Percentiles rank a stretch among this genome's conserved stretches.
Conservation (phyloP, 2,113 vertebrate species). For the Corythornis vintsioides region DNA sequence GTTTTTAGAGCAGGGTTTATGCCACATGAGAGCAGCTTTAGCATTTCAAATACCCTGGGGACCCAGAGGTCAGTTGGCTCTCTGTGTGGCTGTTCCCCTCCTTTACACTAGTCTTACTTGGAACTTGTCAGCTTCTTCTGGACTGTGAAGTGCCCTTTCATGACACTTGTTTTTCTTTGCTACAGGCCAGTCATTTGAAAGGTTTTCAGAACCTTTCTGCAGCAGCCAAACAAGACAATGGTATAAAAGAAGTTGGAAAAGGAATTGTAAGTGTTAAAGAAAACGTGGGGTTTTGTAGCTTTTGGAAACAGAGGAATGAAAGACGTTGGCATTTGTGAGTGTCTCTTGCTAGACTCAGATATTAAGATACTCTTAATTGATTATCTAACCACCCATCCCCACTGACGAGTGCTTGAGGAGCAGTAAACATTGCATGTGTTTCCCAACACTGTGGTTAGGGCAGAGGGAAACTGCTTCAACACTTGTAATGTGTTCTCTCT, state of each 20-base stretch:
- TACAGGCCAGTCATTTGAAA: slow-evolving; percentile 45
- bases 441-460: slow-evolving; percentile 9
- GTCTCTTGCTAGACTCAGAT: background rate
- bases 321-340: background rate
- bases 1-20: background rate
- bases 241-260: slow-evolving; percentile 64
- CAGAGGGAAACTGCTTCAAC: background rate
- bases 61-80: background rate
- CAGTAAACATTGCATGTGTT: slow-evolving; percentile 33
- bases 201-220: slow-evolving; percentile 53
- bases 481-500: slow-evolving; percentile 68
- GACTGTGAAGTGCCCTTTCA: background rate
- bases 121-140: background rate
- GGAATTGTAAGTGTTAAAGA: slow-evolving; percentile 65
- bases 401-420: background rate
- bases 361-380: background rate
- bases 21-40: background rate
- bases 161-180: slow-evolving; percentile 58
- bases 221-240: slow-evolving; percentile 36
- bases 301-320: background rate
- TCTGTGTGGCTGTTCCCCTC: background rate
- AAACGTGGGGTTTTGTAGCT: background rate
- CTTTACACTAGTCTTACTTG: background rate
- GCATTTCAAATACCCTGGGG: background rate
- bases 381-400: background rate